Percentiles rank a stretch among this genome's conserved stretches.
Evolutionary conservation across 1,140 invertebrate species (phyloP).

Genomic region (Ditylenchus dipsaci): DNA sequence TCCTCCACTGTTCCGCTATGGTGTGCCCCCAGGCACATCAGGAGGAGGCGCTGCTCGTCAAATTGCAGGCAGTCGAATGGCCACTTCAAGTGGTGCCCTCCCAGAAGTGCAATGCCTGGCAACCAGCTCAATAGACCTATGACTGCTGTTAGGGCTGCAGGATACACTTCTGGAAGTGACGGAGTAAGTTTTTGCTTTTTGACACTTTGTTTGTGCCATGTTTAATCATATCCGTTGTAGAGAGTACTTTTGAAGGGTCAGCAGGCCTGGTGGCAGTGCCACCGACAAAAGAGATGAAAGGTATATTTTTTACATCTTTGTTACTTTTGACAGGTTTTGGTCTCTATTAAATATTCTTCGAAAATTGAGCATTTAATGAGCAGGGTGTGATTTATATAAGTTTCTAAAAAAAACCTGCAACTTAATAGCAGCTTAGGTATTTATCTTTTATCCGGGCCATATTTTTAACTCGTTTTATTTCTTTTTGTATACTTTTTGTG

Average conservation of each 20-base stretch:
- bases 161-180: conserved; percentile 73
- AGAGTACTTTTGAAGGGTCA: conserved; percentile 72
- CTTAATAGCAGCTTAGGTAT: too few species aligned
- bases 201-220: background rate
- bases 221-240: conserved; percentile 44
- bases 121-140: conserved; percentile 70
- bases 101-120: conserved; percentile 13
- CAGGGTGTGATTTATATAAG: too few species aligned
- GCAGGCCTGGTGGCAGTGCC: conserved; percentile 53
- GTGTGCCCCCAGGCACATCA: background rate
- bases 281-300: conserved; percentile 69
- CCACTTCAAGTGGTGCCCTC: background rate
- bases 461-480: too few species aligned
- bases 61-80: conserved; percentile 6
- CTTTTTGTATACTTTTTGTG: too few species aligned
- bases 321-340: too few species aligned
- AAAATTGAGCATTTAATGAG: too few species aligned
- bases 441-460: too few species aligned
- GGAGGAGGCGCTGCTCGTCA: background rate
- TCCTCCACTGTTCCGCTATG: background rate
- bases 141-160: conserved; percentile 88
- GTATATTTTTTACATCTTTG: conserved; percentile 8
- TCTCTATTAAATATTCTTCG: too few species aligned
- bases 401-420: too few species aligned
- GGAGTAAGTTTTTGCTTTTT: conserved; percentile 47